Evolutionary conservation across 2,888 invertebrate species (phyloP).

Genomic region (Axea sp.): DNA sequence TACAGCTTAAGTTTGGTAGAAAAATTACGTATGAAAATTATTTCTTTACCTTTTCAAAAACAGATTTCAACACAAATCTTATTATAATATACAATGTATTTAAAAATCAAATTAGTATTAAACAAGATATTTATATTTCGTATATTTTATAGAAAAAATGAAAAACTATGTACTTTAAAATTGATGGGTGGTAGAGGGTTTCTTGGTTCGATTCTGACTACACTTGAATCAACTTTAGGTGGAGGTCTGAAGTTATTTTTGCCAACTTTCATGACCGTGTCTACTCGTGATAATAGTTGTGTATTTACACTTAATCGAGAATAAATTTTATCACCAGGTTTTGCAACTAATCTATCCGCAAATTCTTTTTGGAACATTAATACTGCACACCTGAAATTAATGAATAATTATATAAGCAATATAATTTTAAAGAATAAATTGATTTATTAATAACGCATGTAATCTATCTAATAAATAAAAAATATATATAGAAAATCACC

Average conservation of each 20-base stretch:
- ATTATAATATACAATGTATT: too few relatives aligned
- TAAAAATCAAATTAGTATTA: too few relatives aligned
- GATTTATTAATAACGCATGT: too few relatives aligned
- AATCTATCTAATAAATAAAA: too few relatives aligned
- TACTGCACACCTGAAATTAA: conserved; percentile 91
- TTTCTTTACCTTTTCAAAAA: too few relatives aligned
- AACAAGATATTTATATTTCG: not conserved
- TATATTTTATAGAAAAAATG: not conserved
- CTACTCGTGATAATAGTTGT: conserved; percentile 95
- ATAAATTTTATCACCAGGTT: conserved; percentile 98
- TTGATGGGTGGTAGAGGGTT: conserved; percentile 98
- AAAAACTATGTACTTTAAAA: conserved; percentile 81
- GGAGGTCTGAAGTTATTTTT: conserved; percentile 99
- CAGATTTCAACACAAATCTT: too few relatives aligned
- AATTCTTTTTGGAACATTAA: conserved; percentile 99
- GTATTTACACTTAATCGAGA: conserved; percentile 98
- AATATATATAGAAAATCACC: conserved; percentile 71
- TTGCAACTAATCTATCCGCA: conserved; percentile 96
- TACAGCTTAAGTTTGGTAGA: too few relatives aligned
- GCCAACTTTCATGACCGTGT: conserved; percentile 98
- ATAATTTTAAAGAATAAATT: too few relatives aligned
- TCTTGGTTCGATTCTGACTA: conserved; percentile 97
- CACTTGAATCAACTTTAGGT: conserved; percentile 99
- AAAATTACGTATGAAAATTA: too few relatives aligned
- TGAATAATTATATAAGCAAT: not conserved